These are phyloP conservation scores for Clitarchus hookeri DNA, from an alignment of 2,888 invertebrate genomes.

Conservation along the genomic window DNA sequence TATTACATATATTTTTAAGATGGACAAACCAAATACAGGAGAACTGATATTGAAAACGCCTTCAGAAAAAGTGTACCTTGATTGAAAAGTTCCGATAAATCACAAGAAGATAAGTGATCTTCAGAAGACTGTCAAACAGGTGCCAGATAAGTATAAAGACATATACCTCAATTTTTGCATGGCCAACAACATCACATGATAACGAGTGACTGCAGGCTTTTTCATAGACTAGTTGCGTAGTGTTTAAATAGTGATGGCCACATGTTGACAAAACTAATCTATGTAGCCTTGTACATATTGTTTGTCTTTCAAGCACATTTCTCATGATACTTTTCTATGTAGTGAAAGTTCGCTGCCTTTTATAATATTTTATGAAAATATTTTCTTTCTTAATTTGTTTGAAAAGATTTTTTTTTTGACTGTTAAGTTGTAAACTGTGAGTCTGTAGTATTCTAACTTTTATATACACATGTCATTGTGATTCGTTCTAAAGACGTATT, in stretches of 20 bases:
- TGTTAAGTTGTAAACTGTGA: neutral
- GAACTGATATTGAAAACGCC: neutral
- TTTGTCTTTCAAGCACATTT: neutral
- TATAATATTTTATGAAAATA: too few relatives aligned
- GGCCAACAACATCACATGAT: neutral
- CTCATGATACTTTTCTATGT: neutral
- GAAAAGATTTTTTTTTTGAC: neutral
- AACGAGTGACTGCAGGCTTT: neutral
- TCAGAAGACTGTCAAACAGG: neutral
- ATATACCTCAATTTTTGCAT: neutral
- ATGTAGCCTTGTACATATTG: too few relatives aligned
- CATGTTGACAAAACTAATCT: neutral
- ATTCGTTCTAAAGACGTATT: neutral
- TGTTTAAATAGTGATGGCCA: neutral
- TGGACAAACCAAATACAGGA: neutral
- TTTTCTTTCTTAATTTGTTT: too few relatives aligned
- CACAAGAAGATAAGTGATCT: slow-evolving; percentile 10
- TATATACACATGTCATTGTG: neutral
- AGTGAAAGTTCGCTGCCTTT: too few relatives aligned
- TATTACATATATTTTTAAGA: neutral
- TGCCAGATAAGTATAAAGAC: neutral
- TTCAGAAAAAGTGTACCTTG: neutral
- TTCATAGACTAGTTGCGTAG: neutral
- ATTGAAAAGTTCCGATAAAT: neutral
- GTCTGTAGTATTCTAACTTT: neutral